phyloP scores from a whole-genome alignment of 2,888 invertebrate species.

The Erpobdella octoculata region DNA sequence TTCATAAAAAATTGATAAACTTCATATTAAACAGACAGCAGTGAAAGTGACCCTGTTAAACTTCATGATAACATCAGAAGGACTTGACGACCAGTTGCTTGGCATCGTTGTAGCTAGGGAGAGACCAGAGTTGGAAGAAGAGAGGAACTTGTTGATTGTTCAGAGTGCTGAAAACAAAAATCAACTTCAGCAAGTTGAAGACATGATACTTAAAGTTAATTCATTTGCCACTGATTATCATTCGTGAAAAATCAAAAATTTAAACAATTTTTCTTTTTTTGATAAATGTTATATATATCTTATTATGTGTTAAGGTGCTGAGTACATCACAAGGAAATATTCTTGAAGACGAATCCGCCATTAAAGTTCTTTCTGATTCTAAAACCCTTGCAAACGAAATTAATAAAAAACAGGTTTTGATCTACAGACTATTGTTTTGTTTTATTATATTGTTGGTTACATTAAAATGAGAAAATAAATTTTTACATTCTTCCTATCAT shows the following conservation, averaged over 20 bases:
- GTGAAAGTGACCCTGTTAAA: slow-evolving; percentile 52
- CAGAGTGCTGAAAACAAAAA: slow-evolving; percentile 54
- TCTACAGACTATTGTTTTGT: not conserved
- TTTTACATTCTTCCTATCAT: not conserved
- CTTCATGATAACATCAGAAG: slow-evolving; percentile 55
- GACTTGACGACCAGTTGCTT: slow-evolving; percentile 53
- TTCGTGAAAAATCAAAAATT: not conserved
- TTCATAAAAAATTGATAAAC: not conserved
- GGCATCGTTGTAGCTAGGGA: slow-evolving; percentile 54
- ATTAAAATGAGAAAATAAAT: not conserved
- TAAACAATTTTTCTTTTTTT: not conserved
- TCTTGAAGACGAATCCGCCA: slow-evolving; percentile 55
- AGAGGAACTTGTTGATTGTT: slow-evolving; percentile 53
- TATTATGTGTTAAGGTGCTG: slow-evolving; percentile 47
- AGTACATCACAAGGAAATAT: slow-evolving; percentile 55
- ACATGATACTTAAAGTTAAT: slow-evolving; percentile 26
- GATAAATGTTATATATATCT: no score
- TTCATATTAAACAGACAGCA: slow-evolving; percentile 9
- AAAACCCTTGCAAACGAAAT: slow-evolving; percentile 54
- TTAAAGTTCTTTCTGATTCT: slow-evolving; percentile 54
- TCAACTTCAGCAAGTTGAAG: slow-evolving; percentile 25
- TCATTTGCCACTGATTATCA: not conserved
- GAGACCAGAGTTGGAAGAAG: slow-evolving; percentile 54
- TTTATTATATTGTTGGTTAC: not conserved
- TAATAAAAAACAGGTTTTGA: slow-evolving; percentile 54